Evolutionary conservation across 2,888 invertebrate species (phyloP).

Genomic region (Unio pictorum): DNA sequence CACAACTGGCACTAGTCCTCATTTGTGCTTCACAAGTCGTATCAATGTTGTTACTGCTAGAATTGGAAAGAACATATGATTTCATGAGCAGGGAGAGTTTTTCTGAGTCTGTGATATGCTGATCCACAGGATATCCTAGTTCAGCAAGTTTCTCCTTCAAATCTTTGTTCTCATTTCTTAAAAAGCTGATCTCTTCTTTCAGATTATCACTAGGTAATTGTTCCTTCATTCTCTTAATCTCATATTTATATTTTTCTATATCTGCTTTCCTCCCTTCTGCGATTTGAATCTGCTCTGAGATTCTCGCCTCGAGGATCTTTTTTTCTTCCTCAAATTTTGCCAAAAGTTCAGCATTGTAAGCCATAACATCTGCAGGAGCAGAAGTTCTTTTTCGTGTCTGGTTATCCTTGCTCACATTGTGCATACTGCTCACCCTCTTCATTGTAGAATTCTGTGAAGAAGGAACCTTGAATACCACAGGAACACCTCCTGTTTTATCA

Average conservation of each 20-base stretch:
- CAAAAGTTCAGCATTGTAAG: slow-evolving; percentile 70
- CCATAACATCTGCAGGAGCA: slow-evolving; percentile 67
- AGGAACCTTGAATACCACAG: slow-evolving; percentile 13
- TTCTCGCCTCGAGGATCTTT: slow-evolving; percentile 68
- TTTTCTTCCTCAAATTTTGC: slow-evolving; percentile 72
- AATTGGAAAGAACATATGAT: slow-evolving; percentile 11
- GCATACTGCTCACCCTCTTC: slow-evolving; percentile 69
- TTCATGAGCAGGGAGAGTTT: slow-evolving; percentile 69
- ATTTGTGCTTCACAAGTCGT: slow-evolving; percentile 18
- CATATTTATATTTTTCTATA: slow-evolving; percentile 72
- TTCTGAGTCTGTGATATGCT: slow-evolving; percentile 71
- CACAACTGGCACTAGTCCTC: slow-evolving; percentile 58
- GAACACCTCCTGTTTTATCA: slow-evolving; percentile 46
- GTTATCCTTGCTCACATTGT: slow-evolving; percentile 67
- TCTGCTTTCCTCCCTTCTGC: slow-evolving; percentile 72
- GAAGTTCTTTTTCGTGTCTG: slow-evolving; percentile 59
- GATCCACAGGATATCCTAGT: slow-evolving; percentile 69
- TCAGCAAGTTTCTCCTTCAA: slow-evolving; percentile 69
- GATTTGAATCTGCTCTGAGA: slow-evolving; percentile 72
- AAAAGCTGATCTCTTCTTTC: slow-evolving; percentile 65
- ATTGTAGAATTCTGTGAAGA: slow-evolving; percentile 38
- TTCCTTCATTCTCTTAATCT: slow-evolving; percentile 70
- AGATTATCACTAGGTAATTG: slow-evolving; percentile 49
- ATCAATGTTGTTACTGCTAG: slow-evolving; percentile 14
- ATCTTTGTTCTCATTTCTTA: slow-evolving; percentile 68